A percentile compares a stretch with the other conserved stretches of the same genome.
Conservation (phyloP, 2,113 vertebrate genomes). For the Parus major region DNA sequence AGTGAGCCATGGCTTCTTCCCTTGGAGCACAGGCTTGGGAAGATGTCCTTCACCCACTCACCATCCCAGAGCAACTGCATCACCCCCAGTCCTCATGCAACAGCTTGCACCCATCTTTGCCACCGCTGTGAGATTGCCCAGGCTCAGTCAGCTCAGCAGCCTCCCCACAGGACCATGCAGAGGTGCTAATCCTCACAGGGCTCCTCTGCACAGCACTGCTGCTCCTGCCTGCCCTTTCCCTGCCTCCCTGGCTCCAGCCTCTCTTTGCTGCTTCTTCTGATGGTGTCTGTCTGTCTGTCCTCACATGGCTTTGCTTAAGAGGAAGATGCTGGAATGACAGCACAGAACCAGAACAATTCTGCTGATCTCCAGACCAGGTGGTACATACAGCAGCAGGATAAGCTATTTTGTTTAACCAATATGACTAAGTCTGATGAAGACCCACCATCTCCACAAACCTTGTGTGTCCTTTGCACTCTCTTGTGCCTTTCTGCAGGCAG, state of each 20-base stretch:
- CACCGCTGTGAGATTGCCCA: neutral
- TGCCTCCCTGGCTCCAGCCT: neutral
- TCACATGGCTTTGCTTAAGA: neutral
- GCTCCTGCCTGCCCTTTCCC: neutral
- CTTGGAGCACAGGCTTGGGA: fast-evolving
- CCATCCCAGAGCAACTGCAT: neutral
- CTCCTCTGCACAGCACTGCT: neutral
- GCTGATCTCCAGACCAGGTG: neutral
- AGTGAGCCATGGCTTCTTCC: neutral
- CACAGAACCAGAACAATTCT: neutral
- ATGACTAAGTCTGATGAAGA: neutral
- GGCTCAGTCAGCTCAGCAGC: neutral
- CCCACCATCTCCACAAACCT: neutral
- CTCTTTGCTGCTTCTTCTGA: neutral
- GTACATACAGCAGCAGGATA: neutral
- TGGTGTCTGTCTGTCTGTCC: neutral
- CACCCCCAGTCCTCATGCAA: neutral
- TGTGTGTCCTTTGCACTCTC: neutral
- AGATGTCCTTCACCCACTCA: neutral
- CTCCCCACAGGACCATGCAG: neutral
- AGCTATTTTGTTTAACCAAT: neutral
- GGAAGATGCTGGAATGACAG: neutral
- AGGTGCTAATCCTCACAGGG: neutral
- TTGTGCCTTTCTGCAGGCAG: neutral
- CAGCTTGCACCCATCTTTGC: neutral